Evolutionary conservation across 2,113 vertebrate genomes (phyloP).

Genomic region (Diphyllodes magnificus): DNA sequence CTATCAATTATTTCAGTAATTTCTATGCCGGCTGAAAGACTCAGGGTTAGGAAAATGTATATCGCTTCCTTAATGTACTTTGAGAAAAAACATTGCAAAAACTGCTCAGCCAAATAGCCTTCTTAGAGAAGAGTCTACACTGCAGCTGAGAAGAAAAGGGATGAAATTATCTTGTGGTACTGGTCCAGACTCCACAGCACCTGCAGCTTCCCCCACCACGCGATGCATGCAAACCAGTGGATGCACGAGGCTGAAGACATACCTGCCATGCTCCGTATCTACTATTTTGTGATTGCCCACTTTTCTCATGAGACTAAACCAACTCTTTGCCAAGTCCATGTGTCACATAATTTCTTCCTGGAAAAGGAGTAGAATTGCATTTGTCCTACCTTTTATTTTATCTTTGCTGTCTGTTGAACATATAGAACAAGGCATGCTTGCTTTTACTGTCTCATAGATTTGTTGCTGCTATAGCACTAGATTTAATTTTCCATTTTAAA

Average conservation of each 20-base stretch:
- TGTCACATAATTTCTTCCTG: background rate
- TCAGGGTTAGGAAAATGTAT: background rate
- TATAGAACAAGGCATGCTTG: background rate
- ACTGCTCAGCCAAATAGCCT: background rate
- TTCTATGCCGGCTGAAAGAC: background rate
- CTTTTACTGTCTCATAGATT: background rate
- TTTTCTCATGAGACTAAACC: background rate
- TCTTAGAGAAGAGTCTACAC: background rate
- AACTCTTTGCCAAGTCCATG: background rate
- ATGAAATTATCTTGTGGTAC: background rate
- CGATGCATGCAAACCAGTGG: background rate
- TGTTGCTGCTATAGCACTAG: background rate
- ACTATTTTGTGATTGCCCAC: background rate
- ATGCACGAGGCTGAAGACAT: background rate
- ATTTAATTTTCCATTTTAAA: background rate
- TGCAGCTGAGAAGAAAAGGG: background rate
- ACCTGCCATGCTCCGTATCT: background rate
- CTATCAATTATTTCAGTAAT: background rate
- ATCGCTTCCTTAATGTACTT: background rate
- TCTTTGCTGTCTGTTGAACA: background rate
- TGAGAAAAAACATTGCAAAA: background rate
- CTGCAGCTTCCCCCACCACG: background rate
- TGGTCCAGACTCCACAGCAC: background rate
- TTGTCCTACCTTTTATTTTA: background rate
- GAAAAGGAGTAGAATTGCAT: background rate